These are phyloP conservation scores for Geodia barretti DNA, from an alignment of 37 sponge, comb jelly and placozoan genomes.

Conservation along the genomic window DNA sequence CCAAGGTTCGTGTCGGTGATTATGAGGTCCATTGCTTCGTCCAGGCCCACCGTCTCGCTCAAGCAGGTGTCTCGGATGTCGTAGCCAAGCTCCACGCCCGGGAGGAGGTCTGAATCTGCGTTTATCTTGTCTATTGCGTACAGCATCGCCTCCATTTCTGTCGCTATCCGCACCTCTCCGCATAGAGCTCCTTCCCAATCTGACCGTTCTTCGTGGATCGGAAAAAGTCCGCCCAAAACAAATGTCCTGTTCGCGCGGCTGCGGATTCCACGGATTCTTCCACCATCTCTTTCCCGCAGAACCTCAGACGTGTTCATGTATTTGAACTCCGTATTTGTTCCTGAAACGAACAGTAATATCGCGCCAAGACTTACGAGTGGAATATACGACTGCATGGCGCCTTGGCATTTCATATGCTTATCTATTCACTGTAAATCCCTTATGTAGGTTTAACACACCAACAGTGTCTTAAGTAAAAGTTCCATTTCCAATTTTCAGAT, in stretches of 20 bases:
- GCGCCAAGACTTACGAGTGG: too few species aligned
- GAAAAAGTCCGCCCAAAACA: slow-evolving; percentile 76
- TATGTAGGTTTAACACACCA: too few species aligned
- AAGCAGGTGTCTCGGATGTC: slow-evolving; percentile 80
- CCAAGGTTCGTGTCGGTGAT: background rate
- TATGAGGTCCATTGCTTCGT: slow-evolving; percentile 55
- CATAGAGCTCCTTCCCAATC: background rate
- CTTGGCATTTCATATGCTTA: too few species aligned
- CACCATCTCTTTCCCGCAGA: too few species aligned
- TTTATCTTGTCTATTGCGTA: slow-evolving; percentile 69
- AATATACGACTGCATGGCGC: too few species aligned
- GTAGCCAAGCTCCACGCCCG: slow-evolving; percentile 58
- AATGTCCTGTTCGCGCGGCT: slow-evolving; percentile 32
- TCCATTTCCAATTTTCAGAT: too few species aligned
- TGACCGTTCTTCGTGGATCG: slow-evolving; percentile 31
- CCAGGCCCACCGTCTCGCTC: slow-evolving; percentile 42
- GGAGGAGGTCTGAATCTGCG: slow-evolving; percentile 34
- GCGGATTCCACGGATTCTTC: slow-evolving; percentile 24
- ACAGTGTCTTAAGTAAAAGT: too few species aligned
- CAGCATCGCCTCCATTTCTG: slow-evolving; percentile 77
- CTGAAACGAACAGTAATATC: too few species aligned
- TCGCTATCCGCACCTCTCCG: slow-evolving; percentile 21
- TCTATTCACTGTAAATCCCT: too few species aligned
- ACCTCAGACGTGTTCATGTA: too few species aligned
- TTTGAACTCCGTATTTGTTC: too few species aligned